A percentile compares a stretch with the other conserved stretches of the same genome.
These are phyloP conservation scores for Ochotona princeps DNA, from an alignment of 2,113 vertebrate genomes.

Conservation along the genomic window DNA sequence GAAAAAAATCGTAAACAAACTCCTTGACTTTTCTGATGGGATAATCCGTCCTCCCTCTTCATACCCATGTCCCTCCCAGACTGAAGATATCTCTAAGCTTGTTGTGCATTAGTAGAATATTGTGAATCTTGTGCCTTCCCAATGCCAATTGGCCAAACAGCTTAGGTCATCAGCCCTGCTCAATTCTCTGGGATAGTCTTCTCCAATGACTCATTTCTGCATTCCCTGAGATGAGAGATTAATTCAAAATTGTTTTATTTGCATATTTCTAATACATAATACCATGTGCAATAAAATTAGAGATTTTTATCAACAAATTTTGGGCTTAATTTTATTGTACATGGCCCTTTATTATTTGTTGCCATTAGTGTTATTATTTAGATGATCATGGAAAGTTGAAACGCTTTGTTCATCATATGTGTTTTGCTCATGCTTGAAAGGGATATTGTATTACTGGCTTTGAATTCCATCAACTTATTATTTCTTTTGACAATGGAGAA, in stretches of 20 bases:
- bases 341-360: not conserved
- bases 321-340: not conserved
- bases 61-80: not conserved
- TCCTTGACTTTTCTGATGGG: not conserved
- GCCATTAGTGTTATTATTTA: slow-evolving; percentile 5
- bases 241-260: not conserved
- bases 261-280: not conserved
- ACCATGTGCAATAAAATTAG: not conserved
- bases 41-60: not conserved
- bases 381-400: not conserved
- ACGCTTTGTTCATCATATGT: slow-evolving; percentile 1
- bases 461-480: slow-evolving; percentile 52
- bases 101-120: not conserved
- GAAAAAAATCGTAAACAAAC: not conserved
- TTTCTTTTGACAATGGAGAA: slow-evolving; percentile 39
- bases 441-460: not conserved
- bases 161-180: not conserved
- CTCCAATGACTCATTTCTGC: not conserved
- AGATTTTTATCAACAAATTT: not conserved
- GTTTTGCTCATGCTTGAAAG: slow-evolving; percentile 49
- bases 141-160: not conserved
- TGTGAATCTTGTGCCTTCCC: not conserved
- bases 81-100: not conserved
- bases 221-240: not conserved
- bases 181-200: not conserved